These are phyloP conservation scores for Phyllotis vaccarum DNA, from an alignment of 2,797 vertebrate species.

Conservation along the genomic window DNA sequence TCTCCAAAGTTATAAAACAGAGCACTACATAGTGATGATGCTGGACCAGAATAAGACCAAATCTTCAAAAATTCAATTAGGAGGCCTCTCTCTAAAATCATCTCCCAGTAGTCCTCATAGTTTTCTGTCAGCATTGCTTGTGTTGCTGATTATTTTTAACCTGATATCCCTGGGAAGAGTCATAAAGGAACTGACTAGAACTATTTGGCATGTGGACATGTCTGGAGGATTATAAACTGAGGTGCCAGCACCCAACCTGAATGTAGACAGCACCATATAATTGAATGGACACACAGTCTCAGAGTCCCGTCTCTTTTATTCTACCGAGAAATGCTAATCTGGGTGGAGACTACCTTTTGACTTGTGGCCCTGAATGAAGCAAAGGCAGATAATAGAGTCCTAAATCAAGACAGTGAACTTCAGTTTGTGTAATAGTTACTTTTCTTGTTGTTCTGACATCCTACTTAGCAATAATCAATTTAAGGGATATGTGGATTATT, in stretches of 20 bases:
- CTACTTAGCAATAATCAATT: not conserved
- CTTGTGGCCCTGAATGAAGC: not conserved
- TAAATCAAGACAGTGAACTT: not conserved
- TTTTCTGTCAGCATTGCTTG: not conserved
- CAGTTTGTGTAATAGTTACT: not conserved
- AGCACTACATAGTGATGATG: not conserved
- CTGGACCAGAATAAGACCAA: not conserved
- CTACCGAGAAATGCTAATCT: not conserved
- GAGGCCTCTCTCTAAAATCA: not conserved
- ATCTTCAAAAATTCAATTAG: not conserved
- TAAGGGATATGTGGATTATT: not conserved
- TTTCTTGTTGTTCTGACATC: not conserved
- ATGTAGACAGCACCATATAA: too few species aligned
- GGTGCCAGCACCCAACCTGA: not conserved
- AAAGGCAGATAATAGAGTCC: rapidly evolving
- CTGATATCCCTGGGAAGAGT: not conserved
- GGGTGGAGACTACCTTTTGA: not conserved
- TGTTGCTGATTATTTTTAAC: not conserved
- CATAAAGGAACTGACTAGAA: not conserved
- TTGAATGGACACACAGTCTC: not conserved
- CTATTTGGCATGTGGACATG: too few species aligned
- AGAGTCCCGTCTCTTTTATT: not conserved
- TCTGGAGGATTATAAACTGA: not conserved
- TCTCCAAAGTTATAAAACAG: not conserved
- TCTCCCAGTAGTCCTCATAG: too few species aligned